Evolutionary conservation across 2,888 invertebrate species (phyloP).

Genomic region (Xestia ashworthii): DNA sequence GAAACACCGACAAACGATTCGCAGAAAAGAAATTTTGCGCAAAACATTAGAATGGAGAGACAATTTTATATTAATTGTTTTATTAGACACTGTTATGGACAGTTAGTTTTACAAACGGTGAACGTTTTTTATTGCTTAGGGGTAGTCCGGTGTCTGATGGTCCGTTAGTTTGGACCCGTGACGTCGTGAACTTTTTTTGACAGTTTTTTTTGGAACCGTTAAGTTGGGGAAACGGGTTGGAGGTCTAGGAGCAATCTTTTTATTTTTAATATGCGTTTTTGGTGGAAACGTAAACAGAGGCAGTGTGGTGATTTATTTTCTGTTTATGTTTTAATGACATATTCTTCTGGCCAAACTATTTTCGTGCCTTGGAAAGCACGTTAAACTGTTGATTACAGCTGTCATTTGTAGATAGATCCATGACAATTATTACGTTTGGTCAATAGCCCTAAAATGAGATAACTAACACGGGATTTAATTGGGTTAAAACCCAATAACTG

Average conservation of each 20-base stretch:
- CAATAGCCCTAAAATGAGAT: neutral
- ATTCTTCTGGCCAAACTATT: neutral
- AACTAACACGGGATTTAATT: neutral
- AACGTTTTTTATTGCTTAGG: slow-evolving; percentile 65
- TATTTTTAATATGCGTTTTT: neutral
- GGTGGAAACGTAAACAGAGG: neutral
- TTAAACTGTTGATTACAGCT: neutral
- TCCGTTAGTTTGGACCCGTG: slow-evolving; percentile 76
- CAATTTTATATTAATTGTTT: slow-evolving; percentile 71
- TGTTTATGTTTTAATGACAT: neutral
- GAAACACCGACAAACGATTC: slow-evolving; percentile 71
- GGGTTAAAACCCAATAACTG: neutral
- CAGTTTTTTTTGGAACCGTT: slow-evolving; percentile 61
- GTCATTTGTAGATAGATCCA: neutral
- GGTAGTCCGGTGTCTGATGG: slow-evolving; percentile 63
- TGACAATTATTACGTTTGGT: neutral
- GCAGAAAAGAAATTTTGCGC: slow-evolving; percentile 87
- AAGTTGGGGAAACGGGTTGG: slow-evolving; percentile 43
- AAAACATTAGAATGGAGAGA: slow-evolving; percentile 68
- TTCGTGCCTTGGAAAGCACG: neutral
- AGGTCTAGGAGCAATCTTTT: neutral
- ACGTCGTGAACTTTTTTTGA: slow-evolving; percentile 72
- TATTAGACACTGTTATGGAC: slow-evolving; percentile 67
- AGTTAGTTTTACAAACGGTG: slow-evolving; percentile 68
- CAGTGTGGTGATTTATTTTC: neutral